phyloP scores from a whole-genome alignment of 2,797 vertebrate species.

The Lates japonicus region DNA sequence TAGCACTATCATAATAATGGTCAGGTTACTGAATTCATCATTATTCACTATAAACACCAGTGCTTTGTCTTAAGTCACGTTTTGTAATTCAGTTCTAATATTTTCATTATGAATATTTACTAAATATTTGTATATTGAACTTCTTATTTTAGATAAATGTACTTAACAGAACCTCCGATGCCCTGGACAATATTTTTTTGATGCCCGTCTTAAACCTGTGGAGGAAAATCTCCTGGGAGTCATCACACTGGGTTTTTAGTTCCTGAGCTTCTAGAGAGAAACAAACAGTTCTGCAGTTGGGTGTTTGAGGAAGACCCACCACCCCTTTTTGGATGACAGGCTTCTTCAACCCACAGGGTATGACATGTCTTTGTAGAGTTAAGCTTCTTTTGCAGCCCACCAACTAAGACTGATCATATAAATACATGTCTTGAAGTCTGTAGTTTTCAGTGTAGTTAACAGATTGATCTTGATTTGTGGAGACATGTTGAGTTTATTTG shows the following conservation, averaged over 20 bases:
- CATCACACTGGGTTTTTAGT: conserved; percentile 92
- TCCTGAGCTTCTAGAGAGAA: conserved; percentile 91
- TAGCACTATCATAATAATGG: conserved; percentile 91
- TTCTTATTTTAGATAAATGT: not conserved
- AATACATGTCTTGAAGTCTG: not conserved
- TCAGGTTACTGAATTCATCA: conserved; percentile 30
- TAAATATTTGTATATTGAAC: not conserved
- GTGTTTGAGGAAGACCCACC: conserved; percentile 88
- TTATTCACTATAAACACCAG: not conserved
- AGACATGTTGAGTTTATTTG: not conserved
- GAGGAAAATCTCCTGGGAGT: conserved; percentile 91
- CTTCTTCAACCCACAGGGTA: conserved; percentile 93
- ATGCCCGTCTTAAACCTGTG: conserved; percentile 89
- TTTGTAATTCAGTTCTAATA: not conserved
- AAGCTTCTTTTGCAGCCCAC: not conserved
- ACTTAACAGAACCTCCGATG: conserved; percentile 83
- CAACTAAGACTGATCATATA: not conserved
- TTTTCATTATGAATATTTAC: not conserved
- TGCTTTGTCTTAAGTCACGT: not conserved
- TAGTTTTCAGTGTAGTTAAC: not conserved
- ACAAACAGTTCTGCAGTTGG: conserved; percentile 87
- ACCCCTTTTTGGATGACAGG: conserved; percentile 93
- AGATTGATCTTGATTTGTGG: not conserved
- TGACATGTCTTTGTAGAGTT: not conserved
- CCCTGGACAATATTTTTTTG: conserved; percentile 90